Evolutionary conservation across 2,113 vertebrate genomes (phyloP), one percentile per base, ranked within the genome.

Genomic region (Megalops atlanticus): DNA sequence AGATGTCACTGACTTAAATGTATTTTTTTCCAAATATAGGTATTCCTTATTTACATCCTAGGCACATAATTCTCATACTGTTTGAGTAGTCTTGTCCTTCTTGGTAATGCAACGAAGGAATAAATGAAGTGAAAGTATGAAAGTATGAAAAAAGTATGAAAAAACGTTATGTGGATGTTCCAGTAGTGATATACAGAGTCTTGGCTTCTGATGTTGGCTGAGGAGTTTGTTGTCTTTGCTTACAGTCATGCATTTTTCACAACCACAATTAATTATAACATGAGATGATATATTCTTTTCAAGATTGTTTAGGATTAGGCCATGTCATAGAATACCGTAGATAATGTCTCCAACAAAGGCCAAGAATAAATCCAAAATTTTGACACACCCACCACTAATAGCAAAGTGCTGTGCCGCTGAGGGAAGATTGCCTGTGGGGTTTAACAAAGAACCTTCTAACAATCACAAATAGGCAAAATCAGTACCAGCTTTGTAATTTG

Each of bases 401-500:
- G 68, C 45, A 71, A 75, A 68, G 73, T 40, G 41, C 39, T 40
- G 18, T 41, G 4, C 10, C 24, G 58, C 12, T 38, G 40, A 74
- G 21, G 24, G 72, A 43, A 24, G 33, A 27, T 18, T 70, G 75
- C 47, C 41, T 33, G 6, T 47, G 70, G 70, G 27, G 14, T 74
- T 12, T 54, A 79, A 72, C 78, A 86, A 82, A 75, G 74, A 70
- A 69, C 24, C 78, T 79, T 74, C 75, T 77, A 77, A 77, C 49
- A 45, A 69, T 83, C 79, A 76, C 47, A 77, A 31, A 70, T 39
- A 74, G 69, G 68, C 40, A 64, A 69, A 78, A 84, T 86, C 80
- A 78, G 3, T 24, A 40, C 6, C 70, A 45, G 77, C 78, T 80
- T 85, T 85, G 81, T 77, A 41, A 81, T 81, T 74, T 77, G 78